These are phyloP conservation scores for Halcyon senegalensis DNA, from an alignment of 2,113 vertebrate species.

Conservation along the genomic window DNA sequence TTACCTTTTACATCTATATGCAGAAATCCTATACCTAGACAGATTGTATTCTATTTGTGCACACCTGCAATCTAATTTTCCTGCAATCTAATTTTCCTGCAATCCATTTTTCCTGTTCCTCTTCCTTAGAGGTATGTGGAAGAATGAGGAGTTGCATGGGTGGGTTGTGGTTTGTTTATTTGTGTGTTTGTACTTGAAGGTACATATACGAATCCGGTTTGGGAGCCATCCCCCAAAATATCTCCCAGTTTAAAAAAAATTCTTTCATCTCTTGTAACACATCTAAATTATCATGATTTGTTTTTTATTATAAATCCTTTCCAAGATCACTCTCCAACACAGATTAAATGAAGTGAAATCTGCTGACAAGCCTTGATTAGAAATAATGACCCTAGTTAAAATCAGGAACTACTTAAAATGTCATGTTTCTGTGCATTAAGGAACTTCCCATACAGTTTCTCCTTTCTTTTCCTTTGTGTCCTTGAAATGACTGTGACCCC, in stretches of 20 bases:
- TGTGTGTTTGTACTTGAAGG: neutral
- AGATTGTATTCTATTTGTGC: neutral
- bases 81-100: neutral
- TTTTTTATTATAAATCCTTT: neutral
- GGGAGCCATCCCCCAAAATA: neutral
- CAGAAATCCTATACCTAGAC: neutral
- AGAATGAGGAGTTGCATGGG: neutral
- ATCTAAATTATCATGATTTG: neutral
- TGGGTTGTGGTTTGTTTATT: neutral
- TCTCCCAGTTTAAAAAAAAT: neutral
- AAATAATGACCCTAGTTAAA: neutral
- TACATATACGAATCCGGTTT: neutral
- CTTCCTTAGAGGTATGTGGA: neutral
- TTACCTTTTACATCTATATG: neutral
- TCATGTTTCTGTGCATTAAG: neutral
- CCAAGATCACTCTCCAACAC: neutral
- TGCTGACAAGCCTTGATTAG: neutral
- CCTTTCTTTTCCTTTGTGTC: neutral
- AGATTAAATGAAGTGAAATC: neutral
- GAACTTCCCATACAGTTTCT: neutral
- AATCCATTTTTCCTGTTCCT: neutral
- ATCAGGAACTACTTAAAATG: neutral
- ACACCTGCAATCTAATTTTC: neutral
- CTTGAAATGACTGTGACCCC: neutral
- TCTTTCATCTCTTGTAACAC: neutral